Conservation (phyloP, 2,113 vertebrate species). For the Orientallactaga bullata region DNA sequence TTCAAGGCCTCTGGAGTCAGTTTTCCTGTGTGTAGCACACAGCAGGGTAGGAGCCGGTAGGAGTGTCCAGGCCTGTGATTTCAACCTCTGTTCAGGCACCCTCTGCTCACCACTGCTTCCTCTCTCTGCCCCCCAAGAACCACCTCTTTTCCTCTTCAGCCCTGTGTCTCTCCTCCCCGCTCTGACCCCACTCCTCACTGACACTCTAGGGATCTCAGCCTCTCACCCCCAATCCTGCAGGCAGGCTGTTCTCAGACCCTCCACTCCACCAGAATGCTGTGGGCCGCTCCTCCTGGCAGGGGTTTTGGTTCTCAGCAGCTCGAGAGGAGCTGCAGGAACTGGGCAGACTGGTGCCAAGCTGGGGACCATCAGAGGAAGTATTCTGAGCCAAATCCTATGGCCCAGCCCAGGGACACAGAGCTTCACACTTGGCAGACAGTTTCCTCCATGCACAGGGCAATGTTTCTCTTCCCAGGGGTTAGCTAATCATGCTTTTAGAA, state of each 20-base stretch:
- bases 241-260: too few relatives aligned
- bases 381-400: not conserved
- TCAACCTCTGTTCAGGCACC: not conserved
- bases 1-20: not conserved
- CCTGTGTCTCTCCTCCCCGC: not conserved
- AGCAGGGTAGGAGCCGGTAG: too few relatives aligned
- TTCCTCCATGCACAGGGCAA: rapidly evolving
- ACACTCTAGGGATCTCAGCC: not conserved
- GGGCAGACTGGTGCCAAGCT: rapidly evolving
- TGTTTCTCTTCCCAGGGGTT: not conserved
- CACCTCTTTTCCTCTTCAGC: not conserved
- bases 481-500: not conserved
- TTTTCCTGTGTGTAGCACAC: rapidly evolving
- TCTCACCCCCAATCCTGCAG: not conserved
- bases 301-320: not conserved
- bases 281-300: too few relatives aligned
- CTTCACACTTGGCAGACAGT: not conserved
- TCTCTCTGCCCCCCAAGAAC: not conserved
- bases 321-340: not conserved
- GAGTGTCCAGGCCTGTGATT: not conserved
- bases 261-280: not conserved
- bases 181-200: not conserved
- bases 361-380: not conserved
- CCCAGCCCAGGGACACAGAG: not conserved
- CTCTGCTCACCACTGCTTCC: not conserved